Evolutionary conservation across 2,888 invertebrate species (phyloP).

Genomic region (Tenthredo livida): DNA sequence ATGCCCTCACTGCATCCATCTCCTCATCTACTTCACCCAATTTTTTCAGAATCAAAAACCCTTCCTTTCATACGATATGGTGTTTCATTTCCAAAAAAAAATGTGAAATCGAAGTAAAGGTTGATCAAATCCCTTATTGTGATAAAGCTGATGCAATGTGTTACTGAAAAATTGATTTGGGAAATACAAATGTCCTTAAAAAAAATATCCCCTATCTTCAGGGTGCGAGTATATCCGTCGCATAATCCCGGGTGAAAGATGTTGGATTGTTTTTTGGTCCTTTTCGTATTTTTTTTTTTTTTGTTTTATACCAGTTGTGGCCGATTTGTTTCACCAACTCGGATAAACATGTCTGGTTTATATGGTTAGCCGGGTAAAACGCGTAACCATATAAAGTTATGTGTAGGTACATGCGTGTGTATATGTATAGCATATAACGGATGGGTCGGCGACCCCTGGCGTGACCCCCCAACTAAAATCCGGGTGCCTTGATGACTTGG

Average conservation of each 20-base stretch:
- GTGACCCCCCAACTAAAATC: constrained; percentile 36
- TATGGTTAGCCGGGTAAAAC: not conserved
- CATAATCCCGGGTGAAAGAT: not conserved
- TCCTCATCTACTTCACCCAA: too few species aligned
- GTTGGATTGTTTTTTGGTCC: not conserved
- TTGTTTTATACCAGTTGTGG: not conserved
- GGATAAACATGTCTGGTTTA: not conserved
- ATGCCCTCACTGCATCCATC: too few species aligned
- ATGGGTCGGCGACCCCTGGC: constrained; percentile 51
- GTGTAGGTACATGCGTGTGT: too few species aligned
- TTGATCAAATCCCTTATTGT: too few species aligned
- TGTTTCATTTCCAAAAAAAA: too few species aligned
- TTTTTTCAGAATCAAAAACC: too few species aligned
- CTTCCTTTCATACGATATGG: too few species aligned
- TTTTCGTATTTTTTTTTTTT: not conserved
- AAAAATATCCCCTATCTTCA: not conserved
- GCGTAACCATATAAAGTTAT: constrained; percentile 22
- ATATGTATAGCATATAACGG: not conserved
- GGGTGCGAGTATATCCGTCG: not conserved
- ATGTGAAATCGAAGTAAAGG: too few species aligned
- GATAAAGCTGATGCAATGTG: too few species aligned
- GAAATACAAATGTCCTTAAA: not conserved
- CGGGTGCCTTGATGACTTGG: constrained; percentile 49
- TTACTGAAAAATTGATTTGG: not conserved
- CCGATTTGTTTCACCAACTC: not conserved